Evolutionary conservation across 1,140 invertebrate species (phyloP).

Genomic region (Sipha flava): DNA sequence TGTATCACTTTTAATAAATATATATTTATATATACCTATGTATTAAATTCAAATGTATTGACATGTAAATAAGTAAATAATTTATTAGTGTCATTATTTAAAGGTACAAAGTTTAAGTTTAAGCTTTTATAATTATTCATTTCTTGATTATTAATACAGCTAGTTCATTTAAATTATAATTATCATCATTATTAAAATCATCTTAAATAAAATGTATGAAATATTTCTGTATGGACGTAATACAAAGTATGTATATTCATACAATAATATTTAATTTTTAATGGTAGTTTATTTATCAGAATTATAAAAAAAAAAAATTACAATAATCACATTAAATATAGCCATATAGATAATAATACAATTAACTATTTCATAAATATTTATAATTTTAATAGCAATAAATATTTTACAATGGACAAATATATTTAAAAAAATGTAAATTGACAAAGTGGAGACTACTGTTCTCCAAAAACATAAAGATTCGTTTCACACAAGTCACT

Average conservation of each 20-base stretch:
- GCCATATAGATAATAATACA: too few species aligned
- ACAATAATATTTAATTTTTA: not conserved
- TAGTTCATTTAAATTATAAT: not conserved
- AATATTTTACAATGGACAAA: not conserved
- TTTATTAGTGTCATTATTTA: not conserved
- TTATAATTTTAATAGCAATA: slow-evolving; percentile 12
- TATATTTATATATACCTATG: too few species aligned
- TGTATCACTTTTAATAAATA: too few species aligned
- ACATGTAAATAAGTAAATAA: not conserved
- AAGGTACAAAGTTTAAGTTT: not conserved
- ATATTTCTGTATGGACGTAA: not conserved
- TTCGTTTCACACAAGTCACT: too few species aligned
- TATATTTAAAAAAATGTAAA: not conserved
- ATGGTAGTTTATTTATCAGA: not conserved
- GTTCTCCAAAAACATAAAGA: not conserved
- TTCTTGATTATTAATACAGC: too few species aligned
- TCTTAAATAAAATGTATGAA: not conserved
- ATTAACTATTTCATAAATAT: slow-evolving; percentile 14
- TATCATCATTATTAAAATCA: not conserved
- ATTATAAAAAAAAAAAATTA: not conserved
- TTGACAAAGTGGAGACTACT: not conserved
- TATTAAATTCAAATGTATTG: not conserved
- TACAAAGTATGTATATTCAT: not conserved
- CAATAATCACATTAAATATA: not conserved
- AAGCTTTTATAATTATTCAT: not conserved